Conservation (phyloP, 2,888 invertebrate species). For the Patella ulyssiponensis region DNA sequence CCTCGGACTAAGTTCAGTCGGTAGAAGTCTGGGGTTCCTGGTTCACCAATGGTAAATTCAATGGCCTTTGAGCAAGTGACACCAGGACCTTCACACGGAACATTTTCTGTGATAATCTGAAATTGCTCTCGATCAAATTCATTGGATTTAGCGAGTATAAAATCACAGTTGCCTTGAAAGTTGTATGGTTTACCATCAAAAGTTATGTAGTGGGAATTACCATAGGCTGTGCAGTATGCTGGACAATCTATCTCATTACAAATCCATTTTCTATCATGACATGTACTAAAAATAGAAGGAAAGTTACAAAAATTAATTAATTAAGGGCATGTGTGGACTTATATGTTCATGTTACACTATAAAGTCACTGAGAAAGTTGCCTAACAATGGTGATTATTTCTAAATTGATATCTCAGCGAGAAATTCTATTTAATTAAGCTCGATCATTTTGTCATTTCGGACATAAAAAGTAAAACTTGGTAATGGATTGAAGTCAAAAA, state of each 20-base stretch:
- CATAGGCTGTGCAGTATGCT: conserved; percentile 88
- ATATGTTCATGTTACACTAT: too few species aligned
- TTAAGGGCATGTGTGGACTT: too few species aligned
- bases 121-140: conserved; percentile 45
- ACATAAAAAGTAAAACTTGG: too few species aligned
- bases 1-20: conserved; percentile 57
- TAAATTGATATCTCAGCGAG: too few species aligned
- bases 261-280: conserved; percentile 81
- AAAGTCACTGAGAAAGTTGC: too few species aligned
- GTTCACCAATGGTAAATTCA: conserved; percentile 58
- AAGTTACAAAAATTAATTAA: too few species aligned
- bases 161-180: conserved; percentile 91
- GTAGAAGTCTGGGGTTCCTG: conserved; percentile 55
- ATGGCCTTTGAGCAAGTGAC: conserved; percentile 90
- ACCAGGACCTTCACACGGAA: conserved; percentile 88
- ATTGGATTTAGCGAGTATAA: conserved; percentile 80
- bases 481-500: too few species aligned
- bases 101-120: conserved; percentile 85
- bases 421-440: too few species aligned
- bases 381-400: too few species aligned
- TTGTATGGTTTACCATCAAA: conserved; percentile 88
- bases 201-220: conserved; percentile 90
- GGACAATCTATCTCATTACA: conserved; percentile 80
- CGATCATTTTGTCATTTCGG: too few species aligned
- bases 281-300: conserved; percentile 50